A percentile compares a stretch with the other conserved stretches of the same genome.
phyloP scores from a whole-genome alignment of 2,888 invertebrate genomes.

The Drosophila kambysellisi region DNA sequence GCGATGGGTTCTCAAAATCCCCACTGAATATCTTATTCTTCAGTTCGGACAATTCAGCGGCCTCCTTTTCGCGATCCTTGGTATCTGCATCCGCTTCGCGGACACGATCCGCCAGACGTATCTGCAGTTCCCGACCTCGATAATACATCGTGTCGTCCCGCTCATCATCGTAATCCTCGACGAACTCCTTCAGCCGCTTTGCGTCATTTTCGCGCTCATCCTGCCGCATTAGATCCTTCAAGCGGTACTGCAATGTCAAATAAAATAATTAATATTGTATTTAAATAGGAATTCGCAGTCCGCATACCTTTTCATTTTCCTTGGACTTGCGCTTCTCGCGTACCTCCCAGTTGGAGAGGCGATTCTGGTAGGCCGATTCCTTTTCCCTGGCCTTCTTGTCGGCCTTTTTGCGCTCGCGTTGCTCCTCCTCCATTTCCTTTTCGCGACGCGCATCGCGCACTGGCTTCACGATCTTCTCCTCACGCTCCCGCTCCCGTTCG shows the following conservation, averaged over 20 bases:
- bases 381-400: slow-evolving; percentile 97
- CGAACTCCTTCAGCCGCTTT: slow-evolving; percentile 96
- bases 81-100: slow-evolving; percentile 97
- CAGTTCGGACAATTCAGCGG: slow-evolving; percentile 94
- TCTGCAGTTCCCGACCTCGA: slow-evolving; percentile 93
- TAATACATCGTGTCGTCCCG: slow-evolving; percentile 98
- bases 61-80: slow-evolving; percentile 95
- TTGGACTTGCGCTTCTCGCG: slow-evolving; percentile 95
- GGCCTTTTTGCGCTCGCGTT: slow-evolving; percentile 94
- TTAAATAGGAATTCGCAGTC: background rate
- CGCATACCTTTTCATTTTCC: slow-evolving; percentile 91
- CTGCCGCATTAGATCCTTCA: slow-evolving; percentile 93
- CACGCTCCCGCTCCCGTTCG: slow-evolving; percentile 72
- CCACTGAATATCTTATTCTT: slow-evolving; percentile 90
- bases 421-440: slow-evolving; percentile 96
- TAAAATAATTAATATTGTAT: background rate
- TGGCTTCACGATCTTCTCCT: slow-evolving; percentile 86
- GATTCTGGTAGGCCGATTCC: slow-evolving; percentile 97
- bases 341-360: slow-evolving; percentile 92
- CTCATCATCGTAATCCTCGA: slow-evolving; percentile 99
- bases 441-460: slow-evolving; percentile 89
- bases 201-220: slow-evolving; percentile 96
- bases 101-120: slow-evolving; percentile 95
- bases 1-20: slow-evolving; percentile 88
- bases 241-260: slow-evolving; percentile 87